Evolutionary conservation across 2,113 vertebrate genomes (phyloP).

Genomic region (Xiphias gladius): DNA sequence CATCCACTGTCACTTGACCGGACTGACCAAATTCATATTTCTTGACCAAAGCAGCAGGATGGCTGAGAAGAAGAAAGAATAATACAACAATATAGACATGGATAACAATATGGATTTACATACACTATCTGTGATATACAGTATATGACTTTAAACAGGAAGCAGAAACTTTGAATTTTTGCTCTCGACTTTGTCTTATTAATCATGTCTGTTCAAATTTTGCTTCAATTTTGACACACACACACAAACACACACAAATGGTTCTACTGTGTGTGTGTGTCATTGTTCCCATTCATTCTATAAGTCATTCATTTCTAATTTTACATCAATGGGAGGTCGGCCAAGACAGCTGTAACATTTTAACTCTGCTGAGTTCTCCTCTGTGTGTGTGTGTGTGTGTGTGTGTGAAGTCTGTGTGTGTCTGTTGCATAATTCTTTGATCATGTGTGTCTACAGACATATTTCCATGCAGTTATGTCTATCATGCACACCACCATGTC

Average conservation of each 20-base stretch:
- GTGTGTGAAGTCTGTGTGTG: not conserved
- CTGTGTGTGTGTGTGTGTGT: not conserved
- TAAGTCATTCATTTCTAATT: constrained; percentile 45
- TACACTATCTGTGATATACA: too few species aligned
- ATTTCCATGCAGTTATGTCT: not conserved
- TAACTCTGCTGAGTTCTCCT: not conserved
- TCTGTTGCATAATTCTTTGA: not conserved
- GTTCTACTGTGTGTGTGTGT: not conserved
- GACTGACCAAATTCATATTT: not conserved
- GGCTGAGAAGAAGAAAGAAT: not conserved
- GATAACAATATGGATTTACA: too few species aligned
- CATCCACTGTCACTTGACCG: not conserved
- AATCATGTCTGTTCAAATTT: too few species aligned
- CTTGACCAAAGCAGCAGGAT: not conserved
- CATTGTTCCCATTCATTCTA: constrained; percentile 23
- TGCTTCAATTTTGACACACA: too few species aligned
- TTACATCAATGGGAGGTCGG: constrained; percentile 17
- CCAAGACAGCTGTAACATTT: constrained; percentile 8
- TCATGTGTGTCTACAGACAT: not conserved
- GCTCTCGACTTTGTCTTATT: too few species aligned
- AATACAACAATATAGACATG: too few species aligned
- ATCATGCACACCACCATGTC: not conserved
- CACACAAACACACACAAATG: too few species aligned
- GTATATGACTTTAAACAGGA: too few species aligned
- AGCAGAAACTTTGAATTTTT: too few species aligned